Conservation (phyloP, 2,888 invertebrate species). For the Pandemis cinnamomeana region DNA sequence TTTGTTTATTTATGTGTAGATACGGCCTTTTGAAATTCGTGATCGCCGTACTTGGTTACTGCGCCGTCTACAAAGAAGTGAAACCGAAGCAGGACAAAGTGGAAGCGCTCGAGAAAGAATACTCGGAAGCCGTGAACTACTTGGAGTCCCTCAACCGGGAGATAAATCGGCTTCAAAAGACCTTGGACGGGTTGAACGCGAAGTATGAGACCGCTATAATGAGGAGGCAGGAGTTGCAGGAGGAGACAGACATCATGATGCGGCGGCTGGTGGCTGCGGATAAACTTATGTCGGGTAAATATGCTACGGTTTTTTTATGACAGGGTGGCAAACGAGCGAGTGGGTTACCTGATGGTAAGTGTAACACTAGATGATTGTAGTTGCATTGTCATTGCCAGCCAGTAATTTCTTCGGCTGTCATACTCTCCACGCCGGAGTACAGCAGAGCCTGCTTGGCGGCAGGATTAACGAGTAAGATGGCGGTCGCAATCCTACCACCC, state of each 20-base stretch:
- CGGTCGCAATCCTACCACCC: no score
- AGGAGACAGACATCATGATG: constrained; percentile 93
- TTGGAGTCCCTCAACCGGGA: constrained; percentile 90
- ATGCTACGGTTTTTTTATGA: no score
- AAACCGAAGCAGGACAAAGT: constrained; percentile 94
- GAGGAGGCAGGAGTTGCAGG: constrained; percentile 87
- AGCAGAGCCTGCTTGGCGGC: no score
- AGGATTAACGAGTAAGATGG: no score
- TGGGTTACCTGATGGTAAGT: no score
- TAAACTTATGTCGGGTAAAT: constrained; percentile 89
- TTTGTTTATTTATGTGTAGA: constrained; percentile 47
- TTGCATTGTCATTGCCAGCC: no score
- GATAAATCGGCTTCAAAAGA: constrained; percentile 88
- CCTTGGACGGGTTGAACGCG: constrained; percentile 87
- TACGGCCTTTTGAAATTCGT: constrained; percentile 94
- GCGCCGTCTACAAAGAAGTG: constrained; percentile 93
- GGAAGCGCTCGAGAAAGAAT: constrained; percentile 90
- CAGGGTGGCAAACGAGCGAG: no score
- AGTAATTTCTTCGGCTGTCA: no score
- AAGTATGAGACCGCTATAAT: constrained; percentile 92
- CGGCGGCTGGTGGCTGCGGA: constrained; percentile 92
- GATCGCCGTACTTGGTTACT: constrained; percentile 94
- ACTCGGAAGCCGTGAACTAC: constrained; percentile 80
- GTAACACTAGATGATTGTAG: no score
- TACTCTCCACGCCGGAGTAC: no score